Base-by-base conservation (phyloP, 2,888 invertebrate genomes). In the Acheta domesticus region DNA sequence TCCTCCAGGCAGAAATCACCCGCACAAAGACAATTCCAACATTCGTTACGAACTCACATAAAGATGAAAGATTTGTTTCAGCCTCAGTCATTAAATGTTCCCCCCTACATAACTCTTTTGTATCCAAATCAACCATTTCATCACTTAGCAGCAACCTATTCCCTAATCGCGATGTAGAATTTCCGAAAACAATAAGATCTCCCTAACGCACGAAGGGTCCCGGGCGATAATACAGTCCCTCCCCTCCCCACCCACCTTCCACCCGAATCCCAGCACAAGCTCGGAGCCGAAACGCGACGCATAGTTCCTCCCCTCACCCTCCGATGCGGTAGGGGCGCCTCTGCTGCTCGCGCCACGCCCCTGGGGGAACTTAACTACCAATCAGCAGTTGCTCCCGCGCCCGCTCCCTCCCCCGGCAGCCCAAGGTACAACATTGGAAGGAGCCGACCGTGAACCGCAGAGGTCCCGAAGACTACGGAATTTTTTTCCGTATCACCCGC, bases 71-170 rank as follows among this genome's bases (percentile, higher is more conserved):
- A 62, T 62, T 62, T 62, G 62, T 62, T n/a, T 14, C 62, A 19
- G 4, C 16, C 14, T n/a, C 62, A 19, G 62, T 14, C n/a, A 62
- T 62, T 62, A 62, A 62, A 14, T n/a, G 62, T 14, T 62, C 62
- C 36, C 36, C 36, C 36, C 36, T 14, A 62, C 62, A n/a, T n/a
- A 62, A 62, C 62, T 62, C 62, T 11, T 36, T 62, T 62, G 62
- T 62, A 62, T 62, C 62, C 62, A n/a, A 62, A 62, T 62, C 62
- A 62, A 62, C 16, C 62, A 62, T 62, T 62, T 62, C 62, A 62
- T 62, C 62, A 62, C 62, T 62, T 62, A 62, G n/a, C 16, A 19
- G 62, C 62, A 62, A 62, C 62, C 16, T 14, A 62, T 14, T 14
- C 16, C 62, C 16, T 62, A 62, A 62, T 62, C 62, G 62, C n/a